Percentiles rank a stretch among this genome's conserved stretches.
Evolutionary conservation across 2,113 vertebrate species (phyloP).

Genomic region (Sclerurus mexicanus): DNA sequence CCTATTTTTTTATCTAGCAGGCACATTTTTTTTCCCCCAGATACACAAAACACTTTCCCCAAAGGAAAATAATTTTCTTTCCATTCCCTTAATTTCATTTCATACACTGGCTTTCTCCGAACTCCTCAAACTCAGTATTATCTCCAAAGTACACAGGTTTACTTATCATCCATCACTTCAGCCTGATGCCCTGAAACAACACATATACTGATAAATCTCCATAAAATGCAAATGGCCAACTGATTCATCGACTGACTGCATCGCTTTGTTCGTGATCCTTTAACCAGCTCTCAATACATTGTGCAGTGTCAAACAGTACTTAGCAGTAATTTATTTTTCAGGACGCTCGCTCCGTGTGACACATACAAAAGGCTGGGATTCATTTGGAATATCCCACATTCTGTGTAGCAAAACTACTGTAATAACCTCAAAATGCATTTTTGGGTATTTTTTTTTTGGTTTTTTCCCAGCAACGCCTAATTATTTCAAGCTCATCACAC

Average conservation of each 20-base stretch:
- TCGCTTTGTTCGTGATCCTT: neutral
- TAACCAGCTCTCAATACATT: neutral
- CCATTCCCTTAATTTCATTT: neutral
- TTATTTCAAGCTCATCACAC: neutral
- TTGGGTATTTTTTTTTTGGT: neutral
- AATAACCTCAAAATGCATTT: neutral
- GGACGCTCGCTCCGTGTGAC: neutral
- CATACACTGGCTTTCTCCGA: neutral
- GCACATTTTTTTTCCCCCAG: rapidly evolving
- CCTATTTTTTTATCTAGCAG: neutral
- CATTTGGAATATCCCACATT: neutral
- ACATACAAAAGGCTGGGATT: neutral
- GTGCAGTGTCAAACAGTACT: neutral
- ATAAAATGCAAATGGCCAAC: neutral
- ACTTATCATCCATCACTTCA: neutral
- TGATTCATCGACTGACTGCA: neutral
- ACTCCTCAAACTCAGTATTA: neutral
- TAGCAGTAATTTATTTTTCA: neutral
- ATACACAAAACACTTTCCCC: neutral
- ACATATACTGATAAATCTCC: neutral
- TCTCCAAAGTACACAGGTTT: neutral
- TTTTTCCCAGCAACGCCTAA: neutral
- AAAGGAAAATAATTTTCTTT: neutral
- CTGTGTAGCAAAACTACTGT: neutral
- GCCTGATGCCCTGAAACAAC: neutral